Evolutionary conservation across 2,888 invertebrate species (phyloP), one percentile per base, ranked within the genome.

Genomic region (Drosophila eohydei): DNA sequence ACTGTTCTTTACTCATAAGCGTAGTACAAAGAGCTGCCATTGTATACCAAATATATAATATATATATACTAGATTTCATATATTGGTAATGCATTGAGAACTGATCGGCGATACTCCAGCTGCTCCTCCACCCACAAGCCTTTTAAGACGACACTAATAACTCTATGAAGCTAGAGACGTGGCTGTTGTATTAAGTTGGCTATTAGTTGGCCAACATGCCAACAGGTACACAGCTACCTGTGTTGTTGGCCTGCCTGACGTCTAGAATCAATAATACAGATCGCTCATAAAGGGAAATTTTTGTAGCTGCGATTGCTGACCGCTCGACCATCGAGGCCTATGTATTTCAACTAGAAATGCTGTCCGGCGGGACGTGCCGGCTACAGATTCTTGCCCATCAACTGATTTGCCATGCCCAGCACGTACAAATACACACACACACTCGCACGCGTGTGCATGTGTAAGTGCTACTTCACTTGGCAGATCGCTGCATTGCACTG

Each of bases 211-310:
- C 68, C 78, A 58, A 69, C 75, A 74, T 78, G 81, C 76, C 81
- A 81, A 48, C 75, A 58, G 81, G 79, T 74, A 69, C 30, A 48
- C 48, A 30, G 67, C 74, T 55, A 50, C 50, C 50, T 52, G 52
- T 38, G 48, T 32, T 46, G 30, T 26, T 54, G 51, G 57, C 51
- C 46, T 12, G 46, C 51, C 59, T 28, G 21, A 38, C 59, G 68
- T 50, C 44, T 46, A 62, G 81, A 81, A 83, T 85, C 73, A 74
- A 72, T 88, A 87, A 81, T 74, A 67, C 67, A 69, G 73, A 69
- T 62, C 72, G 68, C 57, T 76, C 84, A 77, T 83, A 81, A 87
- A 89, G 89, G 80, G 74, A 89, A 87, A 89, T 87, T 80, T 80
- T 71, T 32, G n/a, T 52, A 68, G 43, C 55, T 55, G 52, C 61